Evolutionary conservation across 2,888 invertebrate species (phyloP), one percentile per base, ranked within the genome.

Genomic region (Drosophila neoperkinsi): DNA sequence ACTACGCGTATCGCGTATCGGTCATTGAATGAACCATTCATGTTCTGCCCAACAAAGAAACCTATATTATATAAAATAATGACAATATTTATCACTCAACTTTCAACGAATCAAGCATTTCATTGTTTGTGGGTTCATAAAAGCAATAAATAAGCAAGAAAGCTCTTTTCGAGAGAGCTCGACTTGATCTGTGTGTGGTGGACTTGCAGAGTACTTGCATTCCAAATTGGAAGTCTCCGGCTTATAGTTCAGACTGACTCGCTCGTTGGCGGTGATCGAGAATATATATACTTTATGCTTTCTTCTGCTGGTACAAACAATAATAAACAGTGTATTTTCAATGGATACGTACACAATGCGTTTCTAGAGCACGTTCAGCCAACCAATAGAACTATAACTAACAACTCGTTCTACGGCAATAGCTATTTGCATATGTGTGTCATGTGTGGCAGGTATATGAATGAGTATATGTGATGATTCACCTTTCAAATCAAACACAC

Each of bases 341-440:
- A n/a, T 21, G 10, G 5, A 10, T 41, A 10, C n/a, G 18, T 4
- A n/a, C 25, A 11, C 25, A 33, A 55, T 16, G 16, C 13, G 34
- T 28, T 36, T 55, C 34, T 25, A 18, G 21, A 18, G 6, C 16
- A 25, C 10, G 2, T 28, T 16, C 25, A 16, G 33, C 33, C 6
- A 11, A 3, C 33, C 6, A 11, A 4, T 16, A 21, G 16, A 53
- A 31, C 43, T 46, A 67, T 46, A 31, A 36, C 25, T n/a, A 49
- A 18, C 11, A 67, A 49, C 55, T 31, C 36, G 46, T 38, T 57
- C 38, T 5, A 6, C 5, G 18, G 36, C 13, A 30, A 16, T 28
- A 5, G 36, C 16, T n/a, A 36, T 67, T 67, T 67, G 55, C 46
- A 56, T 60, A 13, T 69, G 49, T 69, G 61, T 74, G 60, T 41